Base-by-base conservation (phyloP, 2,113 vertebrate genomes). In the Ariopsis seemanni region DNA sequence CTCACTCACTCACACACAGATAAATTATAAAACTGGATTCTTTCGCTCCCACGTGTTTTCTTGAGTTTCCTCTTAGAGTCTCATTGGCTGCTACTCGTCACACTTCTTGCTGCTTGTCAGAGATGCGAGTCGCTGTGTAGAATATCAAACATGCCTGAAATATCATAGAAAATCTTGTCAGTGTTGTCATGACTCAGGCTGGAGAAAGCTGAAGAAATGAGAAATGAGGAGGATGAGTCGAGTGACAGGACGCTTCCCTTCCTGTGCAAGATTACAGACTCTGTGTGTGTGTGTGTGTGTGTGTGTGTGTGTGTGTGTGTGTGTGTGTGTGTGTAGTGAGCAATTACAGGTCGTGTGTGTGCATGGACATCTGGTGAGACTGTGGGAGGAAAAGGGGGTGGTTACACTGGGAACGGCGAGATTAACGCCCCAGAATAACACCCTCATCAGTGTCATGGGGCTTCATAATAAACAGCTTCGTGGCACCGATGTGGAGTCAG, bases 191-290 rank as follows among this genome's bases (percentile, higher is more conserved):
- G 62, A 63, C 1, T 67, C 3, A 2, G 4, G 67, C 17, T 34
- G 67, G 67, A 69, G 50, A 77, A 62, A 17, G 17, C 60, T 34
- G 52, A 15, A 75, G 79, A 27, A 34, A 18, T 17, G 42, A 79
- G 48, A 53, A 85, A 75, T 60, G 84, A 87, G 85, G 62, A 88
- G 86, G 67, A 83, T 79, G 62, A 83, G 86, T 79, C 34, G 52
- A 78, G 17, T 50, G 55, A 75, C 87, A 77, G 30, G 88, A 87
- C 88, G 80, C 92, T 92, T 88, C 91, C 93, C 89, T 88, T 94
- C 92, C 92, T 94, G 91, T 90, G 84, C 88, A 87, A 94, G 91
- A 95, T 95, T 94, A 95, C 86, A 94, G 93, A 86, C 80, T 90
- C 85, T 53, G 53, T 92, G 82, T 88, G 93, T 94, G 94, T 93